phyloP scores from a whole-genome alignment of 2,797 vertebrate species.

The Sparus aurata region DNA sequence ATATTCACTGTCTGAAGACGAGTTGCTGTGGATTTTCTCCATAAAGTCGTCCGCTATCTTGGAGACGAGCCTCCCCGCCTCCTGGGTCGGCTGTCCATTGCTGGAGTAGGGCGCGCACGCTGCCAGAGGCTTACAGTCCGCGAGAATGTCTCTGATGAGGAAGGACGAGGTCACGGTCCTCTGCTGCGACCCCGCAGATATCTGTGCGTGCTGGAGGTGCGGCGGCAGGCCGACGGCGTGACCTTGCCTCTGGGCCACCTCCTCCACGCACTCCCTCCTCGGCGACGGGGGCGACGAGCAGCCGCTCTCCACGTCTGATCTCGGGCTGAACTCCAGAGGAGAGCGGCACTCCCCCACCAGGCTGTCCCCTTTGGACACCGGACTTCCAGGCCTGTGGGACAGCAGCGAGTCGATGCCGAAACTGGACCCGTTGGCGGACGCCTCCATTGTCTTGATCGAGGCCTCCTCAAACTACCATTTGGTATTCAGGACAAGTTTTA shows the following conservation, averaged over 20 bases:
- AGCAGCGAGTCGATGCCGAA: slow-evolving; percentile 99
- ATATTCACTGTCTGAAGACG: slow-evolving; percentile 96
- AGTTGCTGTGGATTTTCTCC: slow-evolving; percentile 94
- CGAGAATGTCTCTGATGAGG: slow-evolving; percentile 97
- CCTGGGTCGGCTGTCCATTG: slow-evolving; percentile 91
- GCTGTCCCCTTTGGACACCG: slow-evolving; percentile 92
- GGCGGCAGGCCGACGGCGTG: slow-evolving; percentile 88
- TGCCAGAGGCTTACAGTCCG: slow-evolving; percentile 96
- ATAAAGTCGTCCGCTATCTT: slow-evolving; percentile 94
- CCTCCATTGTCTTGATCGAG: slow-evolving; percentile 90
- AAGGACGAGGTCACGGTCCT: slow-evolving; percentile 98
- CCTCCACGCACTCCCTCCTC: slow-evolving; percentile 91
- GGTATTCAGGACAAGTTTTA: slow-evolving; percentile 80
- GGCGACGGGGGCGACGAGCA: slow-evolving; percentile 95
- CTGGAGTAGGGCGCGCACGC: slow-evolving; percentile 98
- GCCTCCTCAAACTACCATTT: slow-evolving; percentile 86
- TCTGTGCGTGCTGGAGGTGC: slow-evolving; percentile 91
- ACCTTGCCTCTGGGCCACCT: slow-evolving; percentile 86
- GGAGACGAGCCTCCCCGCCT: slow-evolving; percentile 88
- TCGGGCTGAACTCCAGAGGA: slow-evolving; percentile 94
- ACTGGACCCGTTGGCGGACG: slow-evolving; percentile 93
- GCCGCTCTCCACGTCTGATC: slow-evolving; percentile 93
- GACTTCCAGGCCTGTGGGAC: slow-evolving; percentile 94
- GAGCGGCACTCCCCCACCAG: slow-evolving; percentile 92
- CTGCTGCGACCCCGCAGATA: slow-evolving; percentile 93